Evolutionary conservation across 2,797 vertebrate genomes (phyloP), one percentile per base, ranked within the genome.

Genomic region (Alosa sapidissima): DNA sequence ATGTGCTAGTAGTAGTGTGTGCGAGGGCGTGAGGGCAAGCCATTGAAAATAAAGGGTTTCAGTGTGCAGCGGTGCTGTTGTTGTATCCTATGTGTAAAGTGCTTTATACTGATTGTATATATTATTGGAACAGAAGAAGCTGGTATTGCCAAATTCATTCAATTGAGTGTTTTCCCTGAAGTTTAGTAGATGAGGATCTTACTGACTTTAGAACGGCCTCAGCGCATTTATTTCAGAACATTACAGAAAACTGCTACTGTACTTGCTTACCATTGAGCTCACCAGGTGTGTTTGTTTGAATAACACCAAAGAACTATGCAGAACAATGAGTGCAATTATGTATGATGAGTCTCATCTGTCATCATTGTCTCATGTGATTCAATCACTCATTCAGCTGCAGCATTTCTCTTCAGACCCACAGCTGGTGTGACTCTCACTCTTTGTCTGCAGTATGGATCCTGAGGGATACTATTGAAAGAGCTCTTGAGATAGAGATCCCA

Each of bases 401-500:
- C 41, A 21, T 45, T 47, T 19, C 41, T 47, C 36, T 21, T 47
- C 8, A 78, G 72, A 78, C 16, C 41, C 33, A n/a, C 72, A 72
- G 13, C 19, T 16, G 36, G 0, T 47, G 16, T 19, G 36, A 78
- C 19, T 78, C 41, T 45, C 41, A 5, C 72, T 78, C 3, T 47
- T 16, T 78, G 13, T 78, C 36, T 47, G 16, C 5, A 78, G 2
- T 45, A 78, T 78, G 36, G 19, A 78, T 41, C 36, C 41, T 8
- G 58, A 24, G 58, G 13, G 58, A 24, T 62, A 0, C 5, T 62
- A 62, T 7, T 62, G 41, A 75, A 78, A 78, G 16, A 47, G 41
- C 41, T 45, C 45, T 78, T 78, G 8, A 78, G 41, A 78, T 72
- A 13, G 72, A 47, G 41, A 47, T 78, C 72, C 83, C 49, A 52